Base-by-base conservation (phyloP, 2,797 vertebrate species). In the Gouania willdenowi region DNA sequence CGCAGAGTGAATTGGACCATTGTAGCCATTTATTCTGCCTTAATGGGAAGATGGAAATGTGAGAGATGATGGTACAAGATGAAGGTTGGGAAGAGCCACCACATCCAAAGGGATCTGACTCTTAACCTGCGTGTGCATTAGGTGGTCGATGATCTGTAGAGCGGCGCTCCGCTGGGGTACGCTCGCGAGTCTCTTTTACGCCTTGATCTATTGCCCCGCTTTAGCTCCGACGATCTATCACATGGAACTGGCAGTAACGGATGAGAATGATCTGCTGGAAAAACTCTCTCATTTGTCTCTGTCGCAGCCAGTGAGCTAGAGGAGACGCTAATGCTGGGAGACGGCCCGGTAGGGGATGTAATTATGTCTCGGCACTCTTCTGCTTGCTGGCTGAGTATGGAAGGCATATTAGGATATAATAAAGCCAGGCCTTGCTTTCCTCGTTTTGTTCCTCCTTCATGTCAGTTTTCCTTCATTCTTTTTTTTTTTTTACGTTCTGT, bases 211-310 rank as follows among this genome's bases (percentile, higher is more conserved):
- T 88, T 84, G 88, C 83, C 81, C 82, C 75, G 82, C 82, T 85
- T 82, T 77, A 77, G 79, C 82, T 72, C 49, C 41, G 79, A 73
- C 72, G 73, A 89, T 90, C 89, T 80, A 88, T 91, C 83, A 87
- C 84, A 83, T 20, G 75, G 87, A 90, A 89, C 88, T 89, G 88
- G 88, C 88, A 90, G 88, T 88, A 88, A 90, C 85, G 84, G 88
- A 91, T 91, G 89, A 89, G 85, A 87, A 88, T 87, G 88, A 87
- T 89, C 82, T 70, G 81, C 84, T 87, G 84, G 86, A 87, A 91
- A 91, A 88, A 87, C 84, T 84, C 87, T 86, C 88, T 89, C 89
- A 90, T 91, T 91, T 91, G 88, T 91, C 89, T 91, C 88, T 91
- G 89, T 91, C 89, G 78, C 60, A 79, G 82, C 82, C 82, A 79